Percentiles rank a stretch among this genome's conserved stretches.
phyloP scores from a whole-genome alignment of 2,888 invertebrate genomes.

The Rhyacophila evoluta region DNA sequence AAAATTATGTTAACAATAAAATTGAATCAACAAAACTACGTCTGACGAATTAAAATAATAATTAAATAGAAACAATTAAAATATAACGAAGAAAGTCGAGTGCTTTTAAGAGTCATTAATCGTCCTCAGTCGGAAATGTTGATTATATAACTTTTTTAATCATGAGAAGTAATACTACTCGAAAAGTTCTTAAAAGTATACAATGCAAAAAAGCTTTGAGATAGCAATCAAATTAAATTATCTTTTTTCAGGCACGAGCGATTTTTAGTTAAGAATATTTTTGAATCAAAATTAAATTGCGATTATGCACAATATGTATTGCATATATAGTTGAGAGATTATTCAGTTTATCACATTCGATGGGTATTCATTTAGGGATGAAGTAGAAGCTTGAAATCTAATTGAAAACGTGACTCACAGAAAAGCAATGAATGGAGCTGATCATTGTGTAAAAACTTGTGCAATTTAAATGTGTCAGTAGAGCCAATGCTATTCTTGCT shows the following conservation, averaged over 20 bases:
- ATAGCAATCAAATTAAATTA: background rate
- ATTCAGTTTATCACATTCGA: background rate
- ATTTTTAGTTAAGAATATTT: background rate
- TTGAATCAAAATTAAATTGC: background rate
- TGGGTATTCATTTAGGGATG: background rate
- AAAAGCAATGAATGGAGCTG: background rate
- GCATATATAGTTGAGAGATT: background rate
- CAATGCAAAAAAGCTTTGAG: background rate
- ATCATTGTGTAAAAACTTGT: constrained; percentile 38
- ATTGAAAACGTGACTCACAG: constrained; percentile 49
- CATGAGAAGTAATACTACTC: background rate
- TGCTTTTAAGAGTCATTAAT: constrained; percentile 34
- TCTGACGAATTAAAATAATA: background rate
- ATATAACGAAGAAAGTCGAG: background rate
- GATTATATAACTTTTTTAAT: constrained; percentile 47
- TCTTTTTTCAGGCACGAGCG: background rate
- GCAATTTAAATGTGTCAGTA: constrained; percentile 36
- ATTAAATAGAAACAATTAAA: background rate
- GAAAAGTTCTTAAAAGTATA: background rate
- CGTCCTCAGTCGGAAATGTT: constrained; percentile 37
- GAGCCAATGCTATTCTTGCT: constrained; percentile 27
- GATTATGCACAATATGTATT: background rate
- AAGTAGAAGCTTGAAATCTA: constrained; percentile 45
- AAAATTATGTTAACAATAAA: no score
- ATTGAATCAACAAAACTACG: no score